These are phyloP conservation scores for Fistularia commersonii DNA, from an alignment of 2,797 vertebrate genomes.

Conservation along the genomic window DNA sequence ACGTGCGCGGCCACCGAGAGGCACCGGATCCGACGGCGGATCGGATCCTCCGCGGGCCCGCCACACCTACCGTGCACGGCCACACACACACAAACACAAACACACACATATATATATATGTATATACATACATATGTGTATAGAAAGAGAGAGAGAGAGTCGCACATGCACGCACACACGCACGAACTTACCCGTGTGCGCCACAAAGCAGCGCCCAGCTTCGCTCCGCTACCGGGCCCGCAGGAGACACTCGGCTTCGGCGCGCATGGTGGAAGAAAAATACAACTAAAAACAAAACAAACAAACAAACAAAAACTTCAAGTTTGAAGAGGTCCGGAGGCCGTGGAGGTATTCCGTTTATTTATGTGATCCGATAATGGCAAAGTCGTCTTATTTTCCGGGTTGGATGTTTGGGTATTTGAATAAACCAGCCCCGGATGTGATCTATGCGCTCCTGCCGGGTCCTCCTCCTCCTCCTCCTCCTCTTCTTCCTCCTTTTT, in stretches of 20 bases:
- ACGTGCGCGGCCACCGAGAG: no score
- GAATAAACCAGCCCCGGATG: slow-evolving; percentile 79
- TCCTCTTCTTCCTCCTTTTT: slow-evolving; percentile 5
- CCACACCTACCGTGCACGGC: no score
- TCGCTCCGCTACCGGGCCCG: slow-evolving; percentile 35
- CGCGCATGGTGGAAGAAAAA: slow-evolving; percentile 24
- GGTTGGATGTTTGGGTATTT: slow-evolving; percentile 70
- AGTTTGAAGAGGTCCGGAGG: slow-evolving; percentile 25
- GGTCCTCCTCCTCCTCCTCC: slow-evolving; percentile 31
- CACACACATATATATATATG: no score
- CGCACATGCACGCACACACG: no score
- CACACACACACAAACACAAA: no score
- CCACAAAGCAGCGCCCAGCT: slow-evolving; percentile 62
- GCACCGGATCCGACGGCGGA: no score
- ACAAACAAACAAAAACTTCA: slow-evolving; percentile 10
- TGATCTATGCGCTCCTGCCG: slow-evolving; percentile 56
- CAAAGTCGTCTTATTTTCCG: slow-evolving; percentile 67
- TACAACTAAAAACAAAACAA: background rate
- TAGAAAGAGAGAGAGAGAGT: slow-evolving; percentile 36
- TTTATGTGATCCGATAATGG: slow-evolving; percentile 52
- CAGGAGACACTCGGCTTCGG: background rate
- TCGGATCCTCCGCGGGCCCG: no score
- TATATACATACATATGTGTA: no score
- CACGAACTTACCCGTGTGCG: slow-evolving; percentile 36
- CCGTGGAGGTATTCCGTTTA: slow-evolving; percentile 28